Evolutionary conservation across 2,797 vertebrate species (phyloP), one percentile per base, ranked within the genome.

Genomic region (Acipenser transmontanus): DNA sequence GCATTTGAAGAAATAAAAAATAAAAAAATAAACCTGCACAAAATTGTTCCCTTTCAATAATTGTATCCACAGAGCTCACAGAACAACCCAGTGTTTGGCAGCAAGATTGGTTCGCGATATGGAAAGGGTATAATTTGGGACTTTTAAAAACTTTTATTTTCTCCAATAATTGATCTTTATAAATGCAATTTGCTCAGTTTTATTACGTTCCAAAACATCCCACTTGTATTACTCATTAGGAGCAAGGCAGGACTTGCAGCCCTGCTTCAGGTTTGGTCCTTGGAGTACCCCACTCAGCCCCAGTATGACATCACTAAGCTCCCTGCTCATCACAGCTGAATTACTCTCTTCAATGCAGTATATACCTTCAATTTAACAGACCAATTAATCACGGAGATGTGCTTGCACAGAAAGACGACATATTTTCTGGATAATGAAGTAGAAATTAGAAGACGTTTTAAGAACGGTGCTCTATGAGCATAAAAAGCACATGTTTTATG

Each of bases 341-440:
- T 60, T 65, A 78, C 69, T 72, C 78, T 79, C 71, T 70, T 76
- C 66, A 74, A 70, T 73, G 47, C 77, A 74, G 60, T 74, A 81
- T 78, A 74, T 73, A 82, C 69, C 75, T 81, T 80, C 73, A 50
- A 78, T 74, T 73, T 83, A 86, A 87, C 69, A 86, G 80, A 63
- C 73, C 75, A 86, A 87, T 83, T 77, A 77, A 81, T 85, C 85
- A 87, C 65, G 73, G 86, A 78, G 75, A 87, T 81, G 74, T 72
- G 77, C 82, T 84, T 82, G 76, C 73, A 87, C 87, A 80, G 77
- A 81, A 74, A 82, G 78, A 83, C 75, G 76, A 89, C 79, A 85
- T 80, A 70, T 73, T 78, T 67, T 75, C 69, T 77, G 81, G 83
- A 85, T 88, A 91, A 91, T 84, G 76, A 89, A 83, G 77, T 66